phyloP scores from a whole-genome alignment of 2,797 vertebrate species.

The Myiotriccus ornatus region DNA sequence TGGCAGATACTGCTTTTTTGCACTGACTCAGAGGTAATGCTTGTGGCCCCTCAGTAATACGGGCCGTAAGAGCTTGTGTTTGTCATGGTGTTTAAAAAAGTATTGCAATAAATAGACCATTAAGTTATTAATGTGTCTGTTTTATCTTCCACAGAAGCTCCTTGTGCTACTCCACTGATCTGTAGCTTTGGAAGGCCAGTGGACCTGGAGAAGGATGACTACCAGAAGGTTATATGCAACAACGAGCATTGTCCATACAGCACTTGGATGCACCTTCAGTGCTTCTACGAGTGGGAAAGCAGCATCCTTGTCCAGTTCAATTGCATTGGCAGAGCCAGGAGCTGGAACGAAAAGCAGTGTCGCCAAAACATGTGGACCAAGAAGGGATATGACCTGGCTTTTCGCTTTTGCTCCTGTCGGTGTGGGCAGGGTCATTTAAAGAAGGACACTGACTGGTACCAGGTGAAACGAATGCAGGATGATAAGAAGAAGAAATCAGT shows the following conservation, averaged over 20 bases:
- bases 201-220: constrained; percentile 96
- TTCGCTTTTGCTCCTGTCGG: constrained; percentile 97
- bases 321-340: constrained; percentile 95
- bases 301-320: constrained; percentile 98
- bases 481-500: constrained; percentile 91
- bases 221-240: constrained; percentile 97
- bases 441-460: constrained; percentile 99
- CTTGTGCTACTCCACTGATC: constrained; percentile 92
- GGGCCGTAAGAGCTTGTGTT: neutral
- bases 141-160: constrained; percentile 80
- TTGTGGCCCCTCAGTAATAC: neutral
- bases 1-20: neutral
- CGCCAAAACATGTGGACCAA: constrained; percentile 99
- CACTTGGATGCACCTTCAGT: constrained; percentile 98
- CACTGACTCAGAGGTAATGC: neutral
- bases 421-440: constrained; percentile 96
- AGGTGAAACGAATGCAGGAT: constrained; percentile 92
- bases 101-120: neutral
- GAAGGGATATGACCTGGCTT: constrained; percentile 97
- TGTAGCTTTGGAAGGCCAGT: constrained; percentile 89
- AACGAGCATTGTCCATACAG: constrained; percentile 92
- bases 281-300: constrained; percentile 99
- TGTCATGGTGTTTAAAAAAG: neutral
- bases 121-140: neutral
- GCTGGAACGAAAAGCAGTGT: constrained; percentile 99